Evolutionary conservation across 2,797 vertebrate genomes (phyloP), one percentile per base, ranked within the genome.

Genomic region (Cyprinodon diabolis): DNA sequence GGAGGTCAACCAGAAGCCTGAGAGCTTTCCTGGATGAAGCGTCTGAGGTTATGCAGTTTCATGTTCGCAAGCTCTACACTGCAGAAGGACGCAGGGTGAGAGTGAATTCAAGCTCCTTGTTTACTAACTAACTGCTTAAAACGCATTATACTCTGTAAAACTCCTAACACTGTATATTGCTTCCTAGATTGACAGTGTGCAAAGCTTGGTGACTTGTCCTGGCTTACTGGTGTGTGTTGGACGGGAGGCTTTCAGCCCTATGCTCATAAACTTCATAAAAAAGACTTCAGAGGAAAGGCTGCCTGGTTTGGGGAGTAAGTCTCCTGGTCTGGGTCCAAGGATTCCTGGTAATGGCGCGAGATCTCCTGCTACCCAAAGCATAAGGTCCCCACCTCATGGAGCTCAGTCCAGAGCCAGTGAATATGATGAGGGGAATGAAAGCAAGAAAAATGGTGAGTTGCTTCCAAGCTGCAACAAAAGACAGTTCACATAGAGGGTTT

Each of bases 51-150:
- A 93, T 99, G 94, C 95, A 91, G 80, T 98, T 96, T 78, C 95
- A 96, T 0, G 95, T 98, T 79, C 96, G 93, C 83, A 97, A 96
- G 77, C 87, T 98, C 35, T 98, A 96, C 91, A 97, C 96, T 0
- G 52, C 85, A 74, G 95, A 96, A 30, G 98, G 97, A 58, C 95
- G 92, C 51, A 97, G 95, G 96, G 97, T 96, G 89, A 93, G 93
- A 13, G n/a, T 6, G 51, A 3, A 30, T 65, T 57, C 68, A 0
- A 48, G 45, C 67, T 68, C 47, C 48, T 52, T 6, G 7, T 23
- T 4, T 3, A 10, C 2, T 66, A 25, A 57, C 3, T 15, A 15
- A 11, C 69, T n/a, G 23, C 0, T n/a, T 45, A 45, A 37, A 60
- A 45, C 40, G 11, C 4, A 23, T 65, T 10, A 65, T 6, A 47